phyloP scores from a whole-genome alignment of 2,888 invertebrate genomes.

The Agriotes lineatus region DNA sequence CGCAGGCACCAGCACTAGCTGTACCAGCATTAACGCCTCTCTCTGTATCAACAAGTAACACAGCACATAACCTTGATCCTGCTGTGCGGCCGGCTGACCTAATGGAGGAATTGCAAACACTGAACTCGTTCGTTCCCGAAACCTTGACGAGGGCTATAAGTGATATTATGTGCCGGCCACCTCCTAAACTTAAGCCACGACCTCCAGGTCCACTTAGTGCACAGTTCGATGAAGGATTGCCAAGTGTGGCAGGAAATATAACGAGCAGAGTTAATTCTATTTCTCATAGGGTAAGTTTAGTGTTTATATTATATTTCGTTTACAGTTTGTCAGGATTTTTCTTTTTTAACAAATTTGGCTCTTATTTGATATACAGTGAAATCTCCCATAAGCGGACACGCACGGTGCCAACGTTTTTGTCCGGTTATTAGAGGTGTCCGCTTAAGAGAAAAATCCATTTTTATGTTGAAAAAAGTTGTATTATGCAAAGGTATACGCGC shows the following conservation, averaged over 20 bases:
- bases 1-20: constrained; percentile 4
- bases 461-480: too few species aligned
- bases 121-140: constrained; percentile 53
- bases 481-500: too few species aligned
- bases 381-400: too few species aligned
- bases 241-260: constrained; percentile 61
- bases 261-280: constrained; percentile 62
- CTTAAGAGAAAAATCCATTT: too few species aligned
- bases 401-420: too few species aligned
- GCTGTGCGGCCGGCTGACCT: neutral
- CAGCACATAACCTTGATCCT: neutral
- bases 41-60: neutral
- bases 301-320: too few species aligned
- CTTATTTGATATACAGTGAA: too few species aligned
- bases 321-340: too few species aligned
- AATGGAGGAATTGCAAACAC: constrained; percentile 28
- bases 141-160: constrained; percentile 57
- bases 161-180: constrained; percentile 60
- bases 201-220: constrained; percentile 67
- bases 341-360: too few species aligned
- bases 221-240: constrained; percentile 60
- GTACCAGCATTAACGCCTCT: constrained; percentile 24
- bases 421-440: too few species aligned
- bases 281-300: constrained; percentile 62
- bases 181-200: constrained; percentile 65